Percentiles rank a stretch among this genome's conserved stretches.
phyloP scores from a whole-genome alignment of 2,888 invertebrate species.

The Eristalis pertinax region DNA sequence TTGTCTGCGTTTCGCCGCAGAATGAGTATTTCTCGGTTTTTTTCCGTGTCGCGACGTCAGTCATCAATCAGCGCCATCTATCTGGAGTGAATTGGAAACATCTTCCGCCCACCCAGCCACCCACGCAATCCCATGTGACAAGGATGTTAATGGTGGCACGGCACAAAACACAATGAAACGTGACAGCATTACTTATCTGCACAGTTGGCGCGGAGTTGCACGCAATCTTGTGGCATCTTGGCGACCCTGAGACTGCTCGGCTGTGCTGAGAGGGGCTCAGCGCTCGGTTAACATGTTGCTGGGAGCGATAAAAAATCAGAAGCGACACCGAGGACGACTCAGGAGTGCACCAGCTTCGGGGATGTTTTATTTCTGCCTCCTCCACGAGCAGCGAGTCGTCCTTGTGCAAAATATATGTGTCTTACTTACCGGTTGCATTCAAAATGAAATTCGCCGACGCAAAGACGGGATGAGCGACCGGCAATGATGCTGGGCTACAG shows the following conservation, averaged over 20 bases:
- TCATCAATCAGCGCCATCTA: constrained; percentile 32
- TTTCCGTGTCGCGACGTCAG: not conserved
- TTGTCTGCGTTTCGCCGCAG: constrained; percentile 51
- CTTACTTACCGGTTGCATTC: constrained; percentile 27
- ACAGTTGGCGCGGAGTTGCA: constrained; percentile 34
- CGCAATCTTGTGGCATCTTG: not conserved
- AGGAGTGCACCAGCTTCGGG: not conserved
- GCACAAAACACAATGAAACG: constrained; percentile 25
- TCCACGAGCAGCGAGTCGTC: not conserved
- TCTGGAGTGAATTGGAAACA: no score
- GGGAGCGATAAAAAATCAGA: not conserved
- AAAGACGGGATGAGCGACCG: not conserved
- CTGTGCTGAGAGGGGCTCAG: not conserved
- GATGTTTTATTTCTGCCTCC: not conserved
- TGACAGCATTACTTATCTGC: constrained; percentile 41
- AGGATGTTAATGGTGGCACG: constrained; percentile 53
- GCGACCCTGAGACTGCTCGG: not conserved
- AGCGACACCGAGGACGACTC: not conserved
- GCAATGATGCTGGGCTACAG: not conserved
- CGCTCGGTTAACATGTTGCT: not conserved
- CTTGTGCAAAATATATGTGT: not conserved
- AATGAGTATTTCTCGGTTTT: constrained; percentile 38
- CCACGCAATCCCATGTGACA: constrained; percentile 16
- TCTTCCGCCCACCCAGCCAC: not conserved
- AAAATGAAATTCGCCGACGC: constrained; percentile 5